Evolutionary conservation across 2,113 vertebrate genomes (phyloP), one percentile per base, ranked within the genome.

Genomic region (Bos taurus): DNA sequence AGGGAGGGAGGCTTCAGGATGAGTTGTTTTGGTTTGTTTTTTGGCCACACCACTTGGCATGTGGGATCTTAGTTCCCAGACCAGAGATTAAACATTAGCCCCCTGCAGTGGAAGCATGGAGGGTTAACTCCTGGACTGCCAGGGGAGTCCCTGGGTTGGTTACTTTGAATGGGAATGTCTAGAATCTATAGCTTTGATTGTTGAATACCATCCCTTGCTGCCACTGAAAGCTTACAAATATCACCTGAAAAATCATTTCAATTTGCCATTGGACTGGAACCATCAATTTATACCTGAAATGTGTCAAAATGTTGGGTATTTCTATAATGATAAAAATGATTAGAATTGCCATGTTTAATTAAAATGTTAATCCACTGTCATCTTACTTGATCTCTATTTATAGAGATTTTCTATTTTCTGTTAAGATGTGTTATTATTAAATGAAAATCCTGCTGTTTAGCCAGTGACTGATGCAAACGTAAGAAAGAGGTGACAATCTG

Each of bases 261-360:
- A 82, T 95, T 97, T 97, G 80, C 87, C 95, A 94, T 96, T 43
- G 50, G 80, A 87, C 89, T 92, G 95, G 95, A 98, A 95, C 95
- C 90, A 94, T 94, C 97, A 97, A 96, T 97, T 98, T 97, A 82
- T 88, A 88, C 71, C 96, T 96, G 96, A 98, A 97, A 97, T 78
- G 80, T 97, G 98, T 98, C 98, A 98, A 97, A 98, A 97, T 98
- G 91, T 98, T 98, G 96, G 57, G 43, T 97, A 88, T 94, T 93
- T 97, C 87, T 82, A 82, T 93, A 96, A 94, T 78, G 95, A 97
- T 91, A 97, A 97, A 98, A 95, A 97, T 97, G 83, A 97, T 97
- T 95, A 77, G 93, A 95, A 95, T 93, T 97, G 33, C 93, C 56
- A 25, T 88, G 81, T 98, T 97, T 98, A 98, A 98, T 97, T 98